Evolutionary conservation across 1,140 invertebrate genomes (phyloP).

Genomic region (Parapsyche elsis): DNA sequence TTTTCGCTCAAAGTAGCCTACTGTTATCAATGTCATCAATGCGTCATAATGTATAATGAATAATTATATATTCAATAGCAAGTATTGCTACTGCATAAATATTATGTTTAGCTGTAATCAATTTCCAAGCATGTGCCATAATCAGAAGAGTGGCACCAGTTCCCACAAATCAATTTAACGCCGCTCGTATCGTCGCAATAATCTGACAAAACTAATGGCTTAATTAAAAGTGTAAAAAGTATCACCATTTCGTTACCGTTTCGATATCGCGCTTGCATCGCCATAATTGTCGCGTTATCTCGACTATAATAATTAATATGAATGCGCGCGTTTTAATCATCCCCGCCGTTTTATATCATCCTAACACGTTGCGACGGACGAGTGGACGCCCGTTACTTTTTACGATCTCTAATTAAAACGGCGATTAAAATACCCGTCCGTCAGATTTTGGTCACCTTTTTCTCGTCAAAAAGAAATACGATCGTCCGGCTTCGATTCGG

Average conservation of each 20-base stretch:
- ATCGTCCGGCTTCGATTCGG: not conserved
- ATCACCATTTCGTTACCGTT: not conserved
- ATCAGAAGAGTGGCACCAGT: not conserved
- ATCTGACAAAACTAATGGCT: not conserved
- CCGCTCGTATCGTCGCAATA: not conserved
- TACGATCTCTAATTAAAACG: constrained; percentile 23
- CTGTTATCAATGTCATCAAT: no score
- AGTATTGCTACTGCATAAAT: no score
- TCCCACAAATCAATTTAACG: no score
- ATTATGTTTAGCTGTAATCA: no score
- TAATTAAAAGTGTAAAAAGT: not conserved
- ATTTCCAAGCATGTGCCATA: not conserved
- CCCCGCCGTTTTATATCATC: not conserved
- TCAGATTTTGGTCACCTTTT: constrained; percentile 16
- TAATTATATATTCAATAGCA: no score
- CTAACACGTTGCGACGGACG: not conserved
- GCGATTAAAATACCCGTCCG: constrained; percentile 24
- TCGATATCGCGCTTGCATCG: not conserved
- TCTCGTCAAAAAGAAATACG: constrained; percentile 22
- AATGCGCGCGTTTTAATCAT: constrained; percentile 7
- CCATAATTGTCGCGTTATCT: no score
- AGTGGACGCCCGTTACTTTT: not conserved
- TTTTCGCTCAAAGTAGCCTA: no score
- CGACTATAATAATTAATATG: constrained; percentile 6
- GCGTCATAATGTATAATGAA: no score